Conservation (phyloP, 2,888 invertebrate genomes). For the Amiota mariae region DNA sequence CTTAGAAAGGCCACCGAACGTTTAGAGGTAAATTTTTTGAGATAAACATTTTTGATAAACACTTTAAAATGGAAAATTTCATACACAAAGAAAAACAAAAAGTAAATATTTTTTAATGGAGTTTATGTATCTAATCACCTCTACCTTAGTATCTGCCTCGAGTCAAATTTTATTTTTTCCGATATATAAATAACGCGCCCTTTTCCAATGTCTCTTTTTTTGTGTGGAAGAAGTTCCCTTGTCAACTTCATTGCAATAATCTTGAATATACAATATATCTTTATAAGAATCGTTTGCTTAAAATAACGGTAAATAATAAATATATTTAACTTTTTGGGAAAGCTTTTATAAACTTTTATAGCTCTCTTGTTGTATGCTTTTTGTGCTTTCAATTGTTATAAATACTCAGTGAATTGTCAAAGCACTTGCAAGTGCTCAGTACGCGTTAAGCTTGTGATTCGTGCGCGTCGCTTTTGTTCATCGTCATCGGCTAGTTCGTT, state of each 20-base stretch:
- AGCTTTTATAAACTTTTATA: neutral
- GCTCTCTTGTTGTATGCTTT: constrained; percentile 3
- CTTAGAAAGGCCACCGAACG: constrained; percentile 88
- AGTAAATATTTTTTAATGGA: no score
- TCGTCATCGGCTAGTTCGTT: no score
- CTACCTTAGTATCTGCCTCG: no score
- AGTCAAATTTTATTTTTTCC: no score
- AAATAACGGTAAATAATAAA: no score
- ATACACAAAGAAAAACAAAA: neutral
- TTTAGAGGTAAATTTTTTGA: constrained; percentile 80
- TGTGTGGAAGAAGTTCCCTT: no score
- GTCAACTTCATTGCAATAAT: no score
- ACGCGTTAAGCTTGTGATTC: constrained; percentile 3
- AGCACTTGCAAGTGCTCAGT: constrained; percentile 7
- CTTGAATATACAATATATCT: no score
- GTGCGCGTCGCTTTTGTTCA: constrained; percentile 8
- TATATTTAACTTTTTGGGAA: neutral
- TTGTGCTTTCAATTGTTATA: neutral
- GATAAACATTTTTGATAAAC: no score
- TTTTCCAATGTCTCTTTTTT: neutral
- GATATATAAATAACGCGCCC: neutral
- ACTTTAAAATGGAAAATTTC: no score
- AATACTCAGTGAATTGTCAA: neutral
- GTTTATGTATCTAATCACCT: no score
- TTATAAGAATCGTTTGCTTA: no score